Base-by-base conservation (phyloP, 64 coral and sea anemone genomes). In the Montipora efflorescens region DNA sequence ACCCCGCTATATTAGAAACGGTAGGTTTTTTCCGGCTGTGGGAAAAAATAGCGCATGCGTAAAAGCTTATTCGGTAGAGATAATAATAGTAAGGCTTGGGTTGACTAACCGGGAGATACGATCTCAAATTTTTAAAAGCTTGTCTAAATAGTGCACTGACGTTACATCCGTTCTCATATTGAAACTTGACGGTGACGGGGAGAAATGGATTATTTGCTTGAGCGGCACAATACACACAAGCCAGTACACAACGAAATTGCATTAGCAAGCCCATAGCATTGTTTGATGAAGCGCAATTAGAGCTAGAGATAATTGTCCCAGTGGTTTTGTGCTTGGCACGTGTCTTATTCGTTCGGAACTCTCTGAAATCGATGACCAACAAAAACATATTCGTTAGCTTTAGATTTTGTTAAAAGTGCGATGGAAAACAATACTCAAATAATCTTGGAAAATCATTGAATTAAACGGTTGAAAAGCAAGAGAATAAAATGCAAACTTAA, bases 191-290 rank as follows among this genome's bases (percentile, higher is more conserved):
- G 66, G 44, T 64, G 82, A 11, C 45, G 46, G 66, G 46, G 82
- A 70, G 82, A 86, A 72, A 86, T 71, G 66, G 82, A 86, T 86
- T 86, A 86, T 86, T 86, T 86, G 82, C 82, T 71, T 86, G 82
- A 86, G 82, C 66, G 66, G 62, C 66, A 51, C 45, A 86, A 46
- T 16, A 86, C 82, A 71, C 66, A 86, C 82, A 72, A 86, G 66
- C 82, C 45, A 71, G 82, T 86, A 86, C 82, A 86, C 82, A 86
- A 86, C 47, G 66, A 86, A 86, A 86, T 86, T 86, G 82, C 68
- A 72, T 86, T 86, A 86, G 82, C 82, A 44, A 86, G 19, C 82
- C 82, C 70, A 86, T 86, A 64, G 61, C 45, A 86, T 86, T 86
- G 82, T 86, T 86, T 86, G 82, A 43, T 45, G 82, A 86, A 71